Conservation (phyloP, 2,888 invertebrate species). For the Trichacis sp. region DNA sequence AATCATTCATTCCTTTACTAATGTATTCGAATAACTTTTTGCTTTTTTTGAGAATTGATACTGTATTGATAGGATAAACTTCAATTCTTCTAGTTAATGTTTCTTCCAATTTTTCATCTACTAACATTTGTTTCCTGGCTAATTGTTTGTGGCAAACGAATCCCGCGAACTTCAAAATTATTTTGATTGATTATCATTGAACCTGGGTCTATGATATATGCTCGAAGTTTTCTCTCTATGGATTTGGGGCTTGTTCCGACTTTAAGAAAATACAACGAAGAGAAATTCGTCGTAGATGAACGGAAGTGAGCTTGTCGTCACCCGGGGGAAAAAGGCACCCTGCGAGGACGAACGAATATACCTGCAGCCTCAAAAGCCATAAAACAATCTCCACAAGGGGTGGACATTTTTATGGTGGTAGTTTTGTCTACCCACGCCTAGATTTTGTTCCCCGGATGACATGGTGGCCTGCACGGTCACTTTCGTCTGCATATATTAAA, state of each 20-base stretch:
- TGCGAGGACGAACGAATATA: slow-evolving; percentile 9
- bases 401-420: slow-evolving; percentile 62
- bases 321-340: slow-evolving; percentile 29
- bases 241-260: not conserved
- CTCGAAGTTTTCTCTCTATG: too few species aligned
- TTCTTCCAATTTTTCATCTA: too few species aligned
- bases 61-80: too few species aligned
- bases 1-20: too few species aligned
- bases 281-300: slow-evolving; percentile 41
- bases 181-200: too few species aligned
- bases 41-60: too few species aligned
- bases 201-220: too few species aligned
- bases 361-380: slow-evolving; percentile 42
- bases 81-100: too few species aligned
- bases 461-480: not conserved
- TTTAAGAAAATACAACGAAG: not conserved
- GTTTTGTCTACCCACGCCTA: slow-evolving; percentile 42
- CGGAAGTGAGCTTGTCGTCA: slow-evolving; percentile 53
- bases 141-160: too few species aligned
- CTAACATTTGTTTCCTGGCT: too few species aligned
- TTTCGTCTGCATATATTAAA: slow-evolving; percentile 6
- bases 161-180: too few species aligned
- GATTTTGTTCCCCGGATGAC: not conserved
- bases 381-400: slow-evolving; percentile 54
- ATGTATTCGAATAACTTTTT: too few species aligned